Evolutionary conservation across 1,140 invertebrate genomes (phyloP).

Genomic region (Drosophila suzukii): DNA sequence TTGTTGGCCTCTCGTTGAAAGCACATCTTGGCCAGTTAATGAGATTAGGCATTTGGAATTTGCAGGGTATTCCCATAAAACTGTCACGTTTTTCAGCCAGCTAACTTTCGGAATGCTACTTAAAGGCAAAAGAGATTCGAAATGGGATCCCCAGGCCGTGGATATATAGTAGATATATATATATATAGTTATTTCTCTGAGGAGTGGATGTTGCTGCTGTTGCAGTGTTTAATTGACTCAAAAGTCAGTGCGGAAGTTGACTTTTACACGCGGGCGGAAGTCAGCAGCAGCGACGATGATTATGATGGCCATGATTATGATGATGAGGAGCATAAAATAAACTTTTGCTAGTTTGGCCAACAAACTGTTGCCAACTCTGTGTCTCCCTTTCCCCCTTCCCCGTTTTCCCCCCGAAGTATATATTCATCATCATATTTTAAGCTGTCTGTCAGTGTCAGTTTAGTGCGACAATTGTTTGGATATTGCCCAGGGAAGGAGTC

Average conservation of each 20-base stretch:
- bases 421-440: conserved; percentile 53
- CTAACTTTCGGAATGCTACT: conserved; percentile 9
- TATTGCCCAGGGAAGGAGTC: conserved; percentile 31
- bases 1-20: not conserved
- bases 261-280: conserved; percentile 70
- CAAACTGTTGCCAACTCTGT: conserved; percentile 57
- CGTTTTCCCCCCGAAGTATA: conserved; percentile 23
- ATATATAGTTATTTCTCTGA: not conserved
- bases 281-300: conserved; percentile 30
- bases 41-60: not conserved
- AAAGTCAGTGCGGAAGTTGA: conserved; percentile 70
- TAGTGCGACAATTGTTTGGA: conserved; percentile 72
- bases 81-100: conserved; percentile 13
- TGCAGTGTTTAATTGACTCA: conserved; percentile 71
- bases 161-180: conserved; percentile 2
- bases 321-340: conserved; percentile 53
- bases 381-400: not conserved
- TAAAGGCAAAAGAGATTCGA: conserved; percentile 10
- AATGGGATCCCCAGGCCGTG: conserved; percentile 1
- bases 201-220: conserved; percentile 32
- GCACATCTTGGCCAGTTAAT: conserved; percentile 2
- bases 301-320: conserved; percentile 31
- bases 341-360: conserved; percentile 64
- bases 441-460: conserved; percentile 61
- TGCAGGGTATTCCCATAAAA: conserved; percentile 17